Base-by-base conservation (phyloP, 2,797 vertebrate species). In the Hypotaenidia philippensis region DNA sequence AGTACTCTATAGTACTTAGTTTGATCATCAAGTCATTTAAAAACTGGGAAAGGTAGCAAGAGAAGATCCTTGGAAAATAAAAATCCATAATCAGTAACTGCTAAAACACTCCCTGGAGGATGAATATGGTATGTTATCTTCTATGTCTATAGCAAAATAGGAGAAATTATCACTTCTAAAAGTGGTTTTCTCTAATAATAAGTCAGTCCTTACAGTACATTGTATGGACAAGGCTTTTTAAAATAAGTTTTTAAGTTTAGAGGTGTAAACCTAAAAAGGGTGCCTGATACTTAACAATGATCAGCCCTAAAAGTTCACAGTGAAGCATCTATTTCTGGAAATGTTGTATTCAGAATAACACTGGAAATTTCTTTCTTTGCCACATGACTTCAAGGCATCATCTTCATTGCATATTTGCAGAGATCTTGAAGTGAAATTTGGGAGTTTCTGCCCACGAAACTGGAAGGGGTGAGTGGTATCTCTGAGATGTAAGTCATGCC, bases 331-430 rank as follows among this genome's bases (percentile, higher is more conserved):
- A 27, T 66, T 85, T 90, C 32, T 45, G 34, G 69, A 81, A 87
- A 75, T 49, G 7, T 31, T 71, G 15, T 55, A 90, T 94, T 64
- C 52, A 64, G 50, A 56, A 36, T 14, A 82, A 31, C 31, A 63
- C 4, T 23, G 40, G 38, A 13, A 8, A 47, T 50, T 65, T 66
- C 12, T 90, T 56, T 83, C 5, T 45, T 79, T 85, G 12, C 11
- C 11, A 26, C 10, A 63, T 10, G 21, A 76, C 13, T 85, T 59
- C 40, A 47, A 55, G 27, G 8, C 57, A 44, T 22, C 32, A 45
- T 23, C 31, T 68, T 66, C 10, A 18, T n/a, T 5, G 4, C 1
- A 1, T 15, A 13, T 18, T 11, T 0, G 0, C 49, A 44, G 40
- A 87, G 5, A 80, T 34, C 50, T 40, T 47, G 36, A 65, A 40